Conservation (phyloP, 2,113 vertebrate genomes). For the Ifrita kowaldi region DNA sequence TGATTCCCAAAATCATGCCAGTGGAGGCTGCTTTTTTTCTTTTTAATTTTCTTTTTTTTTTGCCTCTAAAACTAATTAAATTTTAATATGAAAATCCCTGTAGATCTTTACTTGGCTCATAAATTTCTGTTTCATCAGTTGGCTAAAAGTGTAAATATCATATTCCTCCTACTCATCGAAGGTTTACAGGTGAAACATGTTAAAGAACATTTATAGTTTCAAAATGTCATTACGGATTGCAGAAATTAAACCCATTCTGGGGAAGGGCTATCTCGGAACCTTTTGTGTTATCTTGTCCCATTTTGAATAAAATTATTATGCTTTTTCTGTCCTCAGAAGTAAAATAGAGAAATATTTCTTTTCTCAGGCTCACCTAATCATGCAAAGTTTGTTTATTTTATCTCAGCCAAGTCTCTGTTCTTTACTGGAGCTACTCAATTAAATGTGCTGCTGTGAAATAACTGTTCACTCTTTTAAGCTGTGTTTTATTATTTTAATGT, state of each 20-base stretch:
- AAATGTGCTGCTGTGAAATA: not conserved
- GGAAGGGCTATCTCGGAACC: not conserved
- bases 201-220: not conserved
- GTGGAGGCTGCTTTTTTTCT: accelerated
- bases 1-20: not conserved
- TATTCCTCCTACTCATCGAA: not conserved
- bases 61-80: not conserved
- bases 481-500: not conserved
- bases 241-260: not conserved
- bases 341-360: not conserved
- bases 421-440: not conserved
- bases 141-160: not conserved
- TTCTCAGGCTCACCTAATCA: not conserved
- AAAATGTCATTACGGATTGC: not conserved
- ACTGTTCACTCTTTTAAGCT: not conserved
- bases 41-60: not conserved
- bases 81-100: not conserved
- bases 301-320: not conserved
- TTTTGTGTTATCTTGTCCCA: not conserved
- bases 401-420: not conserved
- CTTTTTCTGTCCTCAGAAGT: not conserved
- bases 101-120: not conserved
- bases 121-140: not conserved
- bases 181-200: not conserved
- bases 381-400: not conserved